Base-by-base conservation (phyloP, 2,113 vertebrate genomes). In the Lepisosteus osseus region DNA sequence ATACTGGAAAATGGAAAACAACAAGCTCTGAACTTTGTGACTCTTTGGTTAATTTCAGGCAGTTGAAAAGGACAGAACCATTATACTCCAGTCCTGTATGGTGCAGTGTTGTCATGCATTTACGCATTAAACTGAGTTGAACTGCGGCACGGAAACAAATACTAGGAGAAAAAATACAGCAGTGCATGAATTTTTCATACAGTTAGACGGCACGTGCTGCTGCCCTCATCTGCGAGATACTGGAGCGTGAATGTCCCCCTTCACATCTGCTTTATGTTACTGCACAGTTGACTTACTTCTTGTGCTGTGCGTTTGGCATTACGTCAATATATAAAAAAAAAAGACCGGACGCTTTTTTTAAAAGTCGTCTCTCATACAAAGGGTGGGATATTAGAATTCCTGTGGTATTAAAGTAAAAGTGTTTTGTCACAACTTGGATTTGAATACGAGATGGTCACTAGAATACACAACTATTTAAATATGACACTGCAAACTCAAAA, bases 211-310 rank as follows among this genome's bases (percentile, higher is more conserved):
- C 56, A 59, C 11, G 56, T 59, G 56, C 12, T 59, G n/a, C 56
- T 12, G 56, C 56, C 56, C 56, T 59, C 56, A 59, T 59, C 56
- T 59, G 56, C 13, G 56, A 59, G 56, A 59, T 59, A 59, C 56
- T 59, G 56, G 12, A 59, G 56, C 56, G 56, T 59, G 56, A 59
- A 59, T 59, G 56, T n/a, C 11, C 56, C 54, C 11, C 56, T 59
- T 59, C 56, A 59, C 56, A 59, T 59, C 56, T 59, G 56, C 11
- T 59, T 59, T 59, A 3, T 59, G 56, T 59, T 59, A 59, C 56
- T 59, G 7, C 56, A 59, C 56, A 59, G 56, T 3, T 59, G 56
- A 59, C 56, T 59, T 59, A 4, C 56, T 59, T 59, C 56, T 51
- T 59, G 56, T 59, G 56, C 11, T 1, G 13, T 59, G 56, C 3